Percentiles rank a stretch among this genome's conserved stretches.
Evolutionary conservation across 2,888 invertebrate species (phyloP).

Genomic region (Eledona agricola): DNA sequence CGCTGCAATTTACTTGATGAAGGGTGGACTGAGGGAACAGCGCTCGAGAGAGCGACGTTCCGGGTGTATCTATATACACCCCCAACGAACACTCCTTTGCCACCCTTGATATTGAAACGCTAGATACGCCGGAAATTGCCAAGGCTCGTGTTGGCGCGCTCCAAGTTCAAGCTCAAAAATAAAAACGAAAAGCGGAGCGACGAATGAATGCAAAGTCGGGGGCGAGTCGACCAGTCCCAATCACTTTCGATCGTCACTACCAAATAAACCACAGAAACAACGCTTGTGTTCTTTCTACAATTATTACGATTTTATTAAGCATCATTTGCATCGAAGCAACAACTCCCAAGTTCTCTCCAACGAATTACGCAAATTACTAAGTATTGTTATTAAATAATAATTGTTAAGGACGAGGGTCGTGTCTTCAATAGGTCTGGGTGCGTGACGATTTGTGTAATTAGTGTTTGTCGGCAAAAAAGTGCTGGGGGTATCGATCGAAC

Average conservation of each 20-base stretch:
- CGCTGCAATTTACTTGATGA: slow-evolving; percentile 63
- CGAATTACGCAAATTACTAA: too few relatives aligned
- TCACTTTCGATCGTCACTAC: too few relatives aligned
- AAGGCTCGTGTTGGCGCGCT: slow-evolving; percentile 17
- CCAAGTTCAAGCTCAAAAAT: too few relatives aligned
- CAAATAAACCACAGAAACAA: too few relatives aligned
- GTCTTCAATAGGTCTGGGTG: background rate
- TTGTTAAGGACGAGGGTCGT: background rate
- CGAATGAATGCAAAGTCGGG: slow-evolving; percentile 1
- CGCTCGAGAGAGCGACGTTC: slow-evolving; percentile 32
- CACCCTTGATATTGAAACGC: slow-evolving; percentile 39
- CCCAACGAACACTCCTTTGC: slow-evolving; percentile 30
- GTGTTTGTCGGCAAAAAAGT: slow-evolving; percentile 23
- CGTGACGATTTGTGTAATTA: slow-evolving; percentile 9
- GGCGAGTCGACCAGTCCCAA: too few relatives aligned
- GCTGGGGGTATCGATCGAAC: slow-evolving; percentile 35
- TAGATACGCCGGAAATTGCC: slow-evolving; percentile 36
- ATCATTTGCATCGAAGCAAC: too few relatives aligned
- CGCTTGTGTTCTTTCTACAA: too few relatives aligned
- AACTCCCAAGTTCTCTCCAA: too few relatives aligned
- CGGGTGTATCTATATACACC: slow-evolving; percentile 25
- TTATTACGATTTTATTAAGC: too few relatives aligned
- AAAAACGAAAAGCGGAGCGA: slow-evolving; percentile 1
- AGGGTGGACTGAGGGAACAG: slow-evolving; percentile 55
- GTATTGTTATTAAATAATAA: too few relatives aligned